phyloP scores from a whole-genome alignment of 2,888 invertebrate species.

The Oxycera nigricornis region DNA sequence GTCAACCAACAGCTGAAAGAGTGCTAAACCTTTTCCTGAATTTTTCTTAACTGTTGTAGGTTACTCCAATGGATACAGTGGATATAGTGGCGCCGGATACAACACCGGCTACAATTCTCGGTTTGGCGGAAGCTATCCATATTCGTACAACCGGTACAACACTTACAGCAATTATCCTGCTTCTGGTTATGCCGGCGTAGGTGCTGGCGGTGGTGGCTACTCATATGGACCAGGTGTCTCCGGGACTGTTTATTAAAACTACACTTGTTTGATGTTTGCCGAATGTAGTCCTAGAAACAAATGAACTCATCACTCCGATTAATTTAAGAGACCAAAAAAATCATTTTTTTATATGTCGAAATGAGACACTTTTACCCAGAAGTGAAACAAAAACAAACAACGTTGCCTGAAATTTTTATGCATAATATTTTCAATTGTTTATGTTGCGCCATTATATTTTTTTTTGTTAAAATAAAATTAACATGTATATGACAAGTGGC shows the following conservation, averaged over 20 bases:
- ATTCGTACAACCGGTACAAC: slow-evolving; percentile 16
- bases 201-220: slow-evolving; percentile 27
- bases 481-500: neutral
- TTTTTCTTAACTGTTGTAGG: neutral
- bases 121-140: slow-evolving; percentile 14
- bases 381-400: too few species aligned
- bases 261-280: neutral
- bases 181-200: neutral
- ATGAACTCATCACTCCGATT: neutral
- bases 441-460: neutral
- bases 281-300: neutral
- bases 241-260: slow-evolving; percentile 31
- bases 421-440: neutral
- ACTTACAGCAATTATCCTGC: slow-evolving; percentile 7
- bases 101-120: slow-evolving; percentile 28
- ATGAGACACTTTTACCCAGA: too few species aligned
- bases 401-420: too few species aligned
- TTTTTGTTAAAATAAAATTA: neutral
- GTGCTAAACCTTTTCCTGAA: neutral
- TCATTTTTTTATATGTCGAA: too few species aligned
- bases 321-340: too few species aligned
- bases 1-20: neutral
- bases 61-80: slow-evolving; percentile 31
- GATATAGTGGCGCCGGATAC: slow-evolving; percentile 21
- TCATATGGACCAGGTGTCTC: slow-evolving; percentile 42